Conservation (phyloP, 2,797 vertebrate genomes). For the Syngnathus rostellatus region DNA sequence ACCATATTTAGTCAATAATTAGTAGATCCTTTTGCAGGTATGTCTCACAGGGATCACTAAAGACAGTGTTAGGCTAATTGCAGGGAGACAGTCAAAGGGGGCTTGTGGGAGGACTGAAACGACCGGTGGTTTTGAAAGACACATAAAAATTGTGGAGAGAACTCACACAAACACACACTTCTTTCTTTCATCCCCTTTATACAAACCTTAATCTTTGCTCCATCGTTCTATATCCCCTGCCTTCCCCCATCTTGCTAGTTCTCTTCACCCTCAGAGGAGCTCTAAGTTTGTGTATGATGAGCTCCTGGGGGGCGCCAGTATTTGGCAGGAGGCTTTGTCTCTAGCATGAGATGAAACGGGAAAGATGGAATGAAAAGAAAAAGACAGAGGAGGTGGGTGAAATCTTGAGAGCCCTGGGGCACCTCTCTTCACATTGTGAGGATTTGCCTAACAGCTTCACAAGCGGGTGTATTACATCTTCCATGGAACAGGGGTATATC, state of each 20-base stretch:
- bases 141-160: conserved; percentile 21
- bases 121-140: conserved; percentile 48
- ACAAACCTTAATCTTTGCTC: conserved; percentile 40
- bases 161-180: conserved; percentile 27
- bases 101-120: conserved; percentile 49
- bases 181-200: conserved; percentile 36
- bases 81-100: conserved; percentile 55
- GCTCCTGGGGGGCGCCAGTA: conserved; percentile 66
- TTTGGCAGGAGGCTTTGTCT: conserved; percentile 76
- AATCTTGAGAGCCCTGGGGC: conserved; percentile 68
- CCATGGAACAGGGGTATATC: conserved; percentile 73
- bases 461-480: conserved; percentile 73
- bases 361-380: conserved; percentile 33
- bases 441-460: conserved; percentile 77
- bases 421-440: conserved; percentile 66
- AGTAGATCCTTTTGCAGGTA: conserved; percentile 80
- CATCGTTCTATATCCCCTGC: conserved; percentile 22
- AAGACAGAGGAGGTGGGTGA: conserved; percentile 55
- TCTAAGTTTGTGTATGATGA: conserved; percentile 67
- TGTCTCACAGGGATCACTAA: conserved; percentile 74
- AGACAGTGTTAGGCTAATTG: conserved; percentile 67
- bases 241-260: conserved; percentile 25
- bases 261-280: conserved; percentile 53
- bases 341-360: conserved; percentile 58
- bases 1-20: conserved; percentile 87